These are phyloP conservation scores for Conus ventricosus DNA, from an alignment of 1,140 invertebrate genomes.

Conservation along the genomic window DNA sequence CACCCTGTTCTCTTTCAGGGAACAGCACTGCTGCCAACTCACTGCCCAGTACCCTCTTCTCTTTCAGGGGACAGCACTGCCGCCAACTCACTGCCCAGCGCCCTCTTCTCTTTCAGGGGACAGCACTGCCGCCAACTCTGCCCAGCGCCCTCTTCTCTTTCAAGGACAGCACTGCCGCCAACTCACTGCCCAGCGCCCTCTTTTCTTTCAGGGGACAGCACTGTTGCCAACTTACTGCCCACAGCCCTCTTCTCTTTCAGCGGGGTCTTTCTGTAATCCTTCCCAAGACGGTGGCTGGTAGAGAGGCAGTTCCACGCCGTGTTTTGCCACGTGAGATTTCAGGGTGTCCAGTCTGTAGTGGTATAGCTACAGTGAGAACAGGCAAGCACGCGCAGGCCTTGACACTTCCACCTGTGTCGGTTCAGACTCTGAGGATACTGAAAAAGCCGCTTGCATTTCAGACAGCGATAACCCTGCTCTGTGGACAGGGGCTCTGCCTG, in stretches of 20 bases:
- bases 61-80: too few relatives aligned
- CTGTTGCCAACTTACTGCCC: neutral
- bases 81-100: too few relatives aligned
- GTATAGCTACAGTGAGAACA: constrained; percentile 31
- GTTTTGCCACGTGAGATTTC: constrained; percentile 18
- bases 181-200: neutral
- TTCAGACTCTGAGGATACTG: constrained; percentile 41
- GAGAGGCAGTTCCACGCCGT: neutral
- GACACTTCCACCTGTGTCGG: constrained; percentile 47
- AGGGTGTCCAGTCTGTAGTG: constrained; percentile 40
- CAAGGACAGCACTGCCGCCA: too few relatives aligned
- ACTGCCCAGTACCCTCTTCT: too few relatives aligned
- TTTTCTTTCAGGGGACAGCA: neutral
- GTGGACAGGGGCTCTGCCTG: neutral
- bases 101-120: too few relatives aligned
- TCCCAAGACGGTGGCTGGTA: neutral
- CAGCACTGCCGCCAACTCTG: too few relatives aligned
- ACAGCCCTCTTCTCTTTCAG: neutral
- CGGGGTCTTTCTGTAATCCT: neutral
- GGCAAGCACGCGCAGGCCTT: constrained; percentile 32
- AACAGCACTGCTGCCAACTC: too few relatives aligned
- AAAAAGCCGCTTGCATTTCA: constrained; percentile 34
- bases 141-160: too few relatives aligned
- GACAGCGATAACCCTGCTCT: constrained; percentile 10
- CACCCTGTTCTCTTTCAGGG: too few relatives aligned